Conservation (phyloP, 2,797 vertebrate species). For the Mus minutoides region DNA sequence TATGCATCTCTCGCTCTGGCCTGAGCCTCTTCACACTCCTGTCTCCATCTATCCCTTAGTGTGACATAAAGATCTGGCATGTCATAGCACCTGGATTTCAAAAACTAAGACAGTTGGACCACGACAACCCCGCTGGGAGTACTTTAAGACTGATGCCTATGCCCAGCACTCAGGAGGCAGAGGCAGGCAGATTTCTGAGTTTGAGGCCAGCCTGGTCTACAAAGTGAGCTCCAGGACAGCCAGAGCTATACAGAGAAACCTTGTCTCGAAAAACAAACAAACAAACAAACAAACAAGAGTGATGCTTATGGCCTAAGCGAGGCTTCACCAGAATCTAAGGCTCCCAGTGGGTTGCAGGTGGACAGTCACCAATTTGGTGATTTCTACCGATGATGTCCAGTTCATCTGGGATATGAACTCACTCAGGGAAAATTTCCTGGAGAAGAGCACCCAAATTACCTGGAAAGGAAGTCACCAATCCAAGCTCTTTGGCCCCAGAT, state of each 20-base stretch:
- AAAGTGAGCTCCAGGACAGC: no score
- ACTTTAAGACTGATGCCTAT: neutral
- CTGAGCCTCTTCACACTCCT: no score
- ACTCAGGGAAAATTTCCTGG: neutral
- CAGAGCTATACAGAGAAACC: no score
- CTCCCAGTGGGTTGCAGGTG: neutral
- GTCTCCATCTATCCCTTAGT: neutral
- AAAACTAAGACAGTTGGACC: neutral
- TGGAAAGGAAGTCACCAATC: slow-evolving; percentile 68
- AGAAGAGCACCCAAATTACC: slow-evolving; percentile 47
- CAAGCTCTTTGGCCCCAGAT: slow-evolving; percentile 23
- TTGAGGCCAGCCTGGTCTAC: no score
- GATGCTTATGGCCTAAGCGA: neutral
- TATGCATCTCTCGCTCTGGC: neutral
- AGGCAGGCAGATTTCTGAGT: no score
- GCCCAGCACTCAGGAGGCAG: no score
- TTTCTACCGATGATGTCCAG: neutral
- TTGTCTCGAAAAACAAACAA: no score
- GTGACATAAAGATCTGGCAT: neutral
- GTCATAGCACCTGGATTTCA: neutral
- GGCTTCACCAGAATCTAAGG: neutral
- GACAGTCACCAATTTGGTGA: neutral
- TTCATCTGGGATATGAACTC: neutral
- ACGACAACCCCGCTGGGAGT: neutral
- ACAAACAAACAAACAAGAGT: no score